Base-by-base conservation (phyloP, 2,113 vertebrate genomes). In the Seriola rivoliana region DNA sequence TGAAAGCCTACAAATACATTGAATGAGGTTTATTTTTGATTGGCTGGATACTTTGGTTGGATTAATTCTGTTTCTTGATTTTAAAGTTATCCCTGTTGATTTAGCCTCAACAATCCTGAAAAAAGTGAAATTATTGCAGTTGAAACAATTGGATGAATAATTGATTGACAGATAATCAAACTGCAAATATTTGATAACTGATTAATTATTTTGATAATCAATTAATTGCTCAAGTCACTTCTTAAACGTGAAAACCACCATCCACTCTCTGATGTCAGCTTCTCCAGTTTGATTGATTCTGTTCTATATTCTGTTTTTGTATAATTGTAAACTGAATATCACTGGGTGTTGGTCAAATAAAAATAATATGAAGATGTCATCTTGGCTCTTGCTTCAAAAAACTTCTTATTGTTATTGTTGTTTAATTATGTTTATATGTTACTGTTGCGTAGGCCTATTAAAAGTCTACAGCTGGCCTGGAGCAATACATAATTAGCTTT, bases 401-500 rank as follows among this genome's bases (percentile, higher is more conserved):
- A 55, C 13, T 8, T 42, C 13, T 8, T 42, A 60, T 34, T 38
- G 59, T 0, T 5, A 13, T 65, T 63, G 16, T 62, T 55, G 44
- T 14, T 75, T 78, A 64, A 71, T 75, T 72, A 76, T 34, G 62
- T 76, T 87, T 71, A 34, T 55, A 55, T 59, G 25, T 63, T 58
- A 73, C 32, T 46, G 50, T 29, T 70, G 82, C 63, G 60, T 55
- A 29, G 25, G 25, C 25, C 25, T 29, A 32, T 78, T 67, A 55
- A 58, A 19, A 63, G 58, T 55, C 57, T 21, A 42, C 13, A 60
- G 5, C 55, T 19, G 4, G 50, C 65, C 44, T 0, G 0, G 8
- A 60, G 72, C 3, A 52, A 65, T 59, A 66, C 34, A 17, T 63
- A 62, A 86, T 76, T 81, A 69, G 16, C 58, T 42, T 67, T 76